phyloP scores from a whole-genome alignment of 2,113 vertebrate species.

The Thryonomys swinderianus region DNA sequence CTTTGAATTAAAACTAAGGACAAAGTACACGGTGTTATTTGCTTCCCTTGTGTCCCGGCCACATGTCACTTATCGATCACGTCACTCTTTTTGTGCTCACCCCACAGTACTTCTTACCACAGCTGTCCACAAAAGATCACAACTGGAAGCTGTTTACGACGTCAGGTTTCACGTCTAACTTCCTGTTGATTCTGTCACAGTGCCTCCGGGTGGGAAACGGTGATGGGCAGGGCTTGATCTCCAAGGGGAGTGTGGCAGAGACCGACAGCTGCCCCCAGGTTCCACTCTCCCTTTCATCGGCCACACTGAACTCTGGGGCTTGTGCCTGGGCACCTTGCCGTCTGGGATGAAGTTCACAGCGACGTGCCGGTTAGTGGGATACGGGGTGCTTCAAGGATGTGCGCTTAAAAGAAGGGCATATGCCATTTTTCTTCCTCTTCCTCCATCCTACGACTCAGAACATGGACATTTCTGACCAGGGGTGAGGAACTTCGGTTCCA shows the following conservation, averaged over 20 bases:
- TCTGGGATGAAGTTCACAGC: not conserved
- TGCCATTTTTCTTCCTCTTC: not conserved
- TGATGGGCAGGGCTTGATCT: not conserved
- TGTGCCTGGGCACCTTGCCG: not conserved
- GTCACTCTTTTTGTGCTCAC: not conserved
- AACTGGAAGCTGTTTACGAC: not conserved
- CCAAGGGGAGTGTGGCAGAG: not conserved
- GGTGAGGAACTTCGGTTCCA: not conserved
- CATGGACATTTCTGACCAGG: not conserved
- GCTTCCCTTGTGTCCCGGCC: not conserved
- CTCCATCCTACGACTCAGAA: not conserved
- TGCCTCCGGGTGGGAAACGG: not conserved
- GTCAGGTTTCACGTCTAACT: not conserved
- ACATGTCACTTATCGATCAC: not conserved
- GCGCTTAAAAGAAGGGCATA: not conserved
- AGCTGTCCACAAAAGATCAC: not conserved
- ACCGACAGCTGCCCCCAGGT: not conserved
- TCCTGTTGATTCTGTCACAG: not conserved
- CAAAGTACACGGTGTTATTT: not conserved
- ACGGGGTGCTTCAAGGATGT: not conserved
- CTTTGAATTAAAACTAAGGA: slow-evolving; percentile 7
- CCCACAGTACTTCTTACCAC: not conserved
- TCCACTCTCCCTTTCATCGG: not conserved
- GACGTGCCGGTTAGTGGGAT: not conserved
- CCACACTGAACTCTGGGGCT: not conserved